Conservation (phyloP, 2,888 invertebrate genomes). For the Stomorhina lunata region DNA sequence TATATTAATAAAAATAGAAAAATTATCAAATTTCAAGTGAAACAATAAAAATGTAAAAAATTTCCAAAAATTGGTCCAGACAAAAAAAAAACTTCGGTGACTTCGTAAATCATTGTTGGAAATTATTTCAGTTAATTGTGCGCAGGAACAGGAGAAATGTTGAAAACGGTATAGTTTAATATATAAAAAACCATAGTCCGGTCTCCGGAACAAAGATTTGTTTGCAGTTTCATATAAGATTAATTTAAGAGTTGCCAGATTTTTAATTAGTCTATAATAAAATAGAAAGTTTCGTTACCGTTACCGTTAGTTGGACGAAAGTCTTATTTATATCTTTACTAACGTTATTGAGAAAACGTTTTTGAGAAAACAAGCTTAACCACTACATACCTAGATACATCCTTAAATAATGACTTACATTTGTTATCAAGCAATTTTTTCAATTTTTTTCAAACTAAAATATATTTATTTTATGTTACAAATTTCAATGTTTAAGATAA, state of each 20-base stretch:
- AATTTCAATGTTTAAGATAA: too few relatives aligned
- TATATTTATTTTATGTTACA: too few relatives aligned
- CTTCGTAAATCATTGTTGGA: slow-evolving; percentile 32
- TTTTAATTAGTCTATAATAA: neutral
- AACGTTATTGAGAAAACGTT: too few relatives aligned
- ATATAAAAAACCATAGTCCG: slow-evolving; percentile 32
- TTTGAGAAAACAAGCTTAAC: too few relatives aligned
- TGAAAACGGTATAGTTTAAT: slow-evolving; percentile 51
- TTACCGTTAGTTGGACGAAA: too few relatives aligned
- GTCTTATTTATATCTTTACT: too few relatives aligned
- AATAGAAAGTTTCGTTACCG: too few relatives aligned
- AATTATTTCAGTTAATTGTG: slow-evolving; percentile 43
- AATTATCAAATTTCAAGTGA: neutral
- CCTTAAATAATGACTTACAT: too few relatives aligned
- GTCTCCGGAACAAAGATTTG: slow-evolving; percentile 38
- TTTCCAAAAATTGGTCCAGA: slow-evolving; percentile 49
- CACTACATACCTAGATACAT: too few relatives aligned
- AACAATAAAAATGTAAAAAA: slow-evolving; percentile 41
- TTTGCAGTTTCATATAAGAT: slow-evolving; percentile 5
- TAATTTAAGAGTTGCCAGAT: slow-evolving; percentile 16
- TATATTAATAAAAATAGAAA: neutral
- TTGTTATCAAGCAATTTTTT: too few relatives aligned
- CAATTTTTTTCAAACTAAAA: too few relatives aligned
- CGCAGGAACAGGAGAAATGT: slow-evolving; percentile 58
- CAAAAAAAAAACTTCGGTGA: slow-evolving; percentile 27